Conservation (phyloP, 2,113 vertebrate genomes). For the Orientallactaga bullata region DNA sequence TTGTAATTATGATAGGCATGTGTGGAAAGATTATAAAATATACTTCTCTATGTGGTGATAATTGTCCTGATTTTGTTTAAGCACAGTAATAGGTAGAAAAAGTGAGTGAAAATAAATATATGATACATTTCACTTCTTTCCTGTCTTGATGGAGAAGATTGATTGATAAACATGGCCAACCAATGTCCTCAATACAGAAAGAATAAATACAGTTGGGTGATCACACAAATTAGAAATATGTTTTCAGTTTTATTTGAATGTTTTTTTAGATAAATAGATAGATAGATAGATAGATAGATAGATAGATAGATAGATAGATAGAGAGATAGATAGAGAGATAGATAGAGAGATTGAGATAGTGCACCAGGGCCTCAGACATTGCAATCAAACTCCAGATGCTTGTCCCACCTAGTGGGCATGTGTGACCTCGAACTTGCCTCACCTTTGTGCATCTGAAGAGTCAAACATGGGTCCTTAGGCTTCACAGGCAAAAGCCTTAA, state of each 20-base stretch:
- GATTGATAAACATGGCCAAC: background rate
- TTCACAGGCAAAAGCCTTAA: too few species aligned
- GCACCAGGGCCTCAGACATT: too few species aligned
- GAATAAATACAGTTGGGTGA: background rate
- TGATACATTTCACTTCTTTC: background rate
- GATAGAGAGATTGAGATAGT: too few species aligned
- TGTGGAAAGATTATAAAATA: background rate
- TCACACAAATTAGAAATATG: background rate
- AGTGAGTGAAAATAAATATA: background rate
- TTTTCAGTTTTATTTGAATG: background rate
- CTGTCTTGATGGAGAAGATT: background rate
- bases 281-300: too few species aligned
- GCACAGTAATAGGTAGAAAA: background rate
- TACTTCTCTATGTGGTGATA: background rate
- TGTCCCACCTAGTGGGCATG: too few species aligned
- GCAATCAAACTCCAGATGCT: too few species aligned
- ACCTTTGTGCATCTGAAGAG: too few species aligned
- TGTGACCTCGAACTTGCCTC: too few species aligned
- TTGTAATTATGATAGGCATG: background rate
- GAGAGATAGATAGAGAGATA: too few species aligned
- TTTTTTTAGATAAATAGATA: too few species aligned
- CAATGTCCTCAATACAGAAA: background rate
- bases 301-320: too few species aligned
- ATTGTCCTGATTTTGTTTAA: background rate
- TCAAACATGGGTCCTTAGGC: too few species aligned